A percentile compares a stretch with the other conserved stretches of the same genome.
Conservation (phyloP, 2,888 invertebrate genomes). For the Coleophora flavipennella region DNA sequence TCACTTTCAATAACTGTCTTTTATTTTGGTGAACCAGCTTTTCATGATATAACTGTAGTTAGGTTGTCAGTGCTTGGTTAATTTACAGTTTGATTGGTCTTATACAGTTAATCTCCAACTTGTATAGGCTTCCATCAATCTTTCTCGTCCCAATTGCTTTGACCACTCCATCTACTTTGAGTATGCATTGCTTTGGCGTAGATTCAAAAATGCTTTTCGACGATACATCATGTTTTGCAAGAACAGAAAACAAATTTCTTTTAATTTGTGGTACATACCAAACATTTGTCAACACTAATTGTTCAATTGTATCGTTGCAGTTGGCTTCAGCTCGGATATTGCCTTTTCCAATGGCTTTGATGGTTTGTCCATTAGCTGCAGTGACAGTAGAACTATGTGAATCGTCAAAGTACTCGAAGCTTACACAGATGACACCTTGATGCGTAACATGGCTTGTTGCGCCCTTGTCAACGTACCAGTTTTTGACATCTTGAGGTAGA, state of each 20-base stretch:
- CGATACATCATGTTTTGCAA: background rate
- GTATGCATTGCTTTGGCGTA: background rate
- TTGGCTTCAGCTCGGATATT: background rate
- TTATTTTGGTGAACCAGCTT: constrained; percentile 4
- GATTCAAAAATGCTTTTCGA: background rate
- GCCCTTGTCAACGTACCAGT: background rate
- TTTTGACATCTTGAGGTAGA: no score
- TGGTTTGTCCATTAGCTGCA: background rate
- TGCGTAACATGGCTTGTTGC: no score
- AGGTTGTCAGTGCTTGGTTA: background rate
- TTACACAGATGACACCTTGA: background rate
- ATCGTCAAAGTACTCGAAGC: background rate
- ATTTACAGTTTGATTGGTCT: background rate
- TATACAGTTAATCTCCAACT: no score
- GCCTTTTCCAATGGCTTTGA: no score
- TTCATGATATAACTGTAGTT: constrained; percentile 7
- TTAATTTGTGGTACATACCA: background rate
- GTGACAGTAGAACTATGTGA: background rate
- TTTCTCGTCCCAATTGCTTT: no score
- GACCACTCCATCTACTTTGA: background rate
- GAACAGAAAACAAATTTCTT: no score
- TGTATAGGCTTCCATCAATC: background rate
- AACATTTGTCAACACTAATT: background rate
- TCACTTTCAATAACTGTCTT: constrained; percentile 5
- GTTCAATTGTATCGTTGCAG: background rate